Evolutionary conservation across 2,113 vertebrate species (phyloP).

Genomic region (Salvator merianae): DNA sequence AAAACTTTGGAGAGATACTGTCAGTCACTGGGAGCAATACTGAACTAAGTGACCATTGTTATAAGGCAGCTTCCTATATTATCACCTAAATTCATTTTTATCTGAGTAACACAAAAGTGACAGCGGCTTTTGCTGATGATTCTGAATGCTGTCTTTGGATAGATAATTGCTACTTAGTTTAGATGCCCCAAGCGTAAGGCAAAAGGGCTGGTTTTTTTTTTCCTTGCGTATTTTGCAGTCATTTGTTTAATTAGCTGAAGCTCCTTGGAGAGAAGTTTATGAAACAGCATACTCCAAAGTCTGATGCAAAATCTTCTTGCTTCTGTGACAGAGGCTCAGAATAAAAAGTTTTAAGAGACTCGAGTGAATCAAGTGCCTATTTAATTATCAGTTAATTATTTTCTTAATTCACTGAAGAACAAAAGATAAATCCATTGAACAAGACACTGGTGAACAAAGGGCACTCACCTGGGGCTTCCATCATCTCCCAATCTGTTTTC

Average conservation of each 20-base stretch:
- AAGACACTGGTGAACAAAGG: not conserved
- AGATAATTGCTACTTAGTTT: constrained; percentile 39
- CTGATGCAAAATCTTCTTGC: constrained; percentile 64
- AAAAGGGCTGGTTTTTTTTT: constrained; percentile 43
- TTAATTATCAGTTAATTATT: constrained; percentile 21
- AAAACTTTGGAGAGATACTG: not conserved
- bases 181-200: constrained; percentile 42
- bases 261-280: constrained; percentile 68
- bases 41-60: not conserved
- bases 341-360: constrained; percentile 46
- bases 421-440: constrained; percentile 3
- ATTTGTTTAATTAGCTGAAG: constrained; percentile 77
- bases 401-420: constrained; percentile 4
- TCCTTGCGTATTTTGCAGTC: constrained; percentile 67
- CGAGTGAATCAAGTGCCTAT: constrained; percentile 29
- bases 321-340: constrained; percentile 45
- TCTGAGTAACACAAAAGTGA: constrained; percentile 10
- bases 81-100: constrained; percentile 20
- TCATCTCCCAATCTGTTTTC: not conserved
- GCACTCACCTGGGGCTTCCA: not conserved
- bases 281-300: constrained; percentile 67
- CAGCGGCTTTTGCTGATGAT: constrained; percentile 13
- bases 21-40: not conserved
- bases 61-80: too few relatives aligned
- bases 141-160: constrained; percentile 18